A percentile compares a stretch with the other conserved stretches of the same genome.
Evolutionary conservation across 2,888 invertebrate genomes (phyloP).

Genomic region (Leptothorax acervorum): DNA sequence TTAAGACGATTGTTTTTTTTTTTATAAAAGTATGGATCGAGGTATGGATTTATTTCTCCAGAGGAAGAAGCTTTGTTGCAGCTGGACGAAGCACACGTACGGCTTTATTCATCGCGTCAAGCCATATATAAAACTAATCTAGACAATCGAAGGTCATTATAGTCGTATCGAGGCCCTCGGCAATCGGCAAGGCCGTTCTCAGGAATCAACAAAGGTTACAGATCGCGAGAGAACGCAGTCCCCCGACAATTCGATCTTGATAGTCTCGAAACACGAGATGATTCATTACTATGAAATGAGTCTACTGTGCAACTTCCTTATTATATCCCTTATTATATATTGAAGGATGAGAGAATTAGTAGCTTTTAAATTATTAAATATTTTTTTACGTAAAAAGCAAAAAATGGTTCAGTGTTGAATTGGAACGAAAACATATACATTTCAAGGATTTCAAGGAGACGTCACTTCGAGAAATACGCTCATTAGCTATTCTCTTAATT

Average conservation of each 20-base stretch:
- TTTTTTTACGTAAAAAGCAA: background rate
- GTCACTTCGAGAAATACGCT: background rate
- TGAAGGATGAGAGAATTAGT: background rate
- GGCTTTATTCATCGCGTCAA: constrained; percentile 26
- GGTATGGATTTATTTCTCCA: background rate
- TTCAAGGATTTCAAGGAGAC: background rate
- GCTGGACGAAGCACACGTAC: background rate
- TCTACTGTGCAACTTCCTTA: constrained; percentile 49
- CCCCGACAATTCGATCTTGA: constrained; percentile 26
- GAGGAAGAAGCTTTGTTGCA: background rate
- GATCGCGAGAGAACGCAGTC: constrained; percentile 58
- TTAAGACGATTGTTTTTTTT: background rate
- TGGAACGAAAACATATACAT: background rate
- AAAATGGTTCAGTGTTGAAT: background rate
- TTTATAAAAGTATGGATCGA: background rate
- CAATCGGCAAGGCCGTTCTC: constrained; percentile 67
- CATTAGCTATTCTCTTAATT: constrained; percentile 9
- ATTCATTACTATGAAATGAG: constrained; percentile 61
- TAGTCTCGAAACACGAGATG: constrained; percentile 52
- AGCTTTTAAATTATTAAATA: constrained; percentile 5
- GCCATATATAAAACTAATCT: constrained; percentile 29
- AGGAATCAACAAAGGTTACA: constrained; percentile 67
- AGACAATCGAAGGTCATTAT: constrained; percentile 60
- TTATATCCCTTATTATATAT: background rate
- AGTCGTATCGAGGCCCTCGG: constrained; percentile 50